Conservation (phyloP, 2,113 vertebrate genomes). For the Zootoca vivipara region DNA sequence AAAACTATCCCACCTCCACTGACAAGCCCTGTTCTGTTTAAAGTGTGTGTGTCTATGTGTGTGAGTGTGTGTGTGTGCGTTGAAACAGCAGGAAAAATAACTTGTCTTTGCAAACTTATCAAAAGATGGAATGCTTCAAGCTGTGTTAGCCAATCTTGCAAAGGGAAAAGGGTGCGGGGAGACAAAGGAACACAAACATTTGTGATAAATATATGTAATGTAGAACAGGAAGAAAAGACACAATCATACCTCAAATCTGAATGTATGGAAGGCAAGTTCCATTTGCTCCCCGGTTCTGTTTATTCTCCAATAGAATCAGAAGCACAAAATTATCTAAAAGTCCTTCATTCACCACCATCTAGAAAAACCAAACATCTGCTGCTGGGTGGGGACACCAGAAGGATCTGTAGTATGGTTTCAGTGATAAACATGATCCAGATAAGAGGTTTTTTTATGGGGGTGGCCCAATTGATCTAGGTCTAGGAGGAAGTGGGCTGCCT, state of each 20-base stretch:
- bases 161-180: background rate
- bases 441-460: background rate
- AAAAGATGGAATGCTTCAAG: constrained; percentile 6
- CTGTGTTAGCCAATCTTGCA: constrained; percentile 3
- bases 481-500: too few species aligned
- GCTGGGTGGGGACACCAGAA: background rate
- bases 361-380: background rate
- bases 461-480: background rate
- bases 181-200: constrained; percentile 15
- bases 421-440: background rate
- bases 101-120: constrained; percentile 21
- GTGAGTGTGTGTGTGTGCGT: background rate
- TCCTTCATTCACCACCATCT: background rate
- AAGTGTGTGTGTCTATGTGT: background rate
- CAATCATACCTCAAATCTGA: background rate
- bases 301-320: background rate
- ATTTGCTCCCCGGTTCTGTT: background rate
- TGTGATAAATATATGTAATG: constrained; percentile 17
- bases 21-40: constrained; percentile 59
- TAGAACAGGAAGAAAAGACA: constrained; percentile 21
- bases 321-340: background rate
- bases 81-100: constrained; percentile 18
- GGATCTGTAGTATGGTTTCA: background rate
- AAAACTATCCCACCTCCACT: constrained; percentile 58
- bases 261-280: background rate